phyloP scores from a whole-genome alignment of 2,113 vertebrate genomes.

The Lepisosteus oculatus region DNA sequence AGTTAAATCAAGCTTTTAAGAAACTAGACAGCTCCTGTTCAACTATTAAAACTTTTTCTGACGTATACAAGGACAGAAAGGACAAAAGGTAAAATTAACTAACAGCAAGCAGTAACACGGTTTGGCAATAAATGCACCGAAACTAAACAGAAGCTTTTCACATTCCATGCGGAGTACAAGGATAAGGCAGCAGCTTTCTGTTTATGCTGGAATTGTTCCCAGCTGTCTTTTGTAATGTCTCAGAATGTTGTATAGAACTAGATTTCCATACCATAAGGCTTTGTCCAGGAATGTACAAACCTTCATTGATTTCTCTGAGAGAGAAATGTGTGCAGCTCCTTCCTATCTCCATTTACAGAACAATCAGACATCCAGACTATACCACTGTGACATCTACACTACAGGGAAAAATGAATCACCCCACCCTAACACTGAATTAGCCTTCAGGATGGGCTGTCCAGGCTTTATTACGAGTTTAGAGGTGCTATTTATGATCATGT shows the following conservation, averaged over 20 bases:
- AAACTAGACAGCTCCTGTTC: too few species aligned
- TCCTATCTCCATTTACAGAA: conserved; percentile 43
- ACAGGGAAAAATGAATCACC: conserved; percentile 56
- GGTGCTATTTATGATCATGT: too few species aligned
- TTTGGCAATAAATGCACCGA: conserved; percentile 29
- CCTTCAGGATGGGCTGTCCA: conserved; percentile 18
- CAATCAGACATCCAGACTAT: conserved; percentile 39
- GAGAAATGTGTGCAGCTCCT: conserved; percentile 38
- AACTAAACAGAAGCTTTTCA: conserved; percentile 39
- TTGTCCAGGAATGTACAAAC: conserved; percentile 23
- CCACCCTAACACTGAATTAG: conserved; percentile 19
- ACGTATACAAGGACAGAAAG: too few species aligned
- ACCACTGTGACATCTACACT: background rate
- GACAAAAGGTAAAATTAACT: too few species aligned
- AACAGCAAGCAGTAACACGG: background rate
- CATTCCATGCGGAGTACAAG: background rate
- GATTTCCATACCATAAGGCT: conserved; percentile 33
- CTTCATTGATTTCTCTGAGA: conserved; percentile 36
- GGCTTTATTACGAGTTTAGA: too few species aligned
- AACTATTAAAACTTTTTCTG: too few species aligned
- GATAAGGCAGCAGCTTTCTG: conserved; percentile 1
- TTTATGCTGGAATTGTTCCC: conserved; percentile 21
- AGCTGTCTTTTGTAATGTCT: conserved; percentile 32
- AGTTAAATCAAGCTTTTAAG: too few species aligned
- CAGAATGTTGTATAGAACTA: conserved; percentile 37